Evolutionary conservation across 2,888 invertebrate species (phyloP), one percentile per base, ranked within the genome.

Genomic region (Conistra vaccinii): DNA sequence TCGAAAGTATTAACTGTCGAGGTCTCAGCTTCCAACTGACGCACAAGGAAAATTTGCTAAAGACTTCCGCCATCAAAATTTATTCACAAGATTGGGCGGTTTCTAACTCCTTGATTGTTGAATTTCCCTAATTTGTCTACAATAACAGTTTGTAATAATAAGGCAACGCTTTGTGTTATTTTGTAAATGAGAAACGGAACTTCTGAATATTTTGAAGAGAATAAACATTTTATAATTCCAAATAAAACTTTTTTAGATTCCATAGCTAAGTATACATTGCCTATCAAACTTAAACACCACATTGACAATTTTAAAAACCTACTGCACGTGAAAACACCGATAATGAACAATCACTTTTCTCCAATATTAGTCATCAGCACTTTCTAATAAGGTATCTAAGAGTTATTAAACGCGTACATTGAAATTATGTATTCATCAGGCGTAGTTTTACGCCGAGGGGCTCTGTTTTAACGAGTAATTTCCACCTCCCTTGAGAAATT

Each of bases 381-480:
- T 68, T 74, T 76, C 39, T 81, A 77, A 83, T 81, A 35, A 76
- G 72, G 69, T 73, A 74, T 85, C 66, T 78, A 77, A 80, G 67
- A 71, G 80, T 71, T 85, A 88, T 87, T 84, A 87, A 85, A 75
- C 60, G 86, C 57, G 69, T 60, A 81, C 69, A 89, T 90, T 90
- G 81, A 90, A 90, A 93, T 94, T 92, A 91, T 85, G 86, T 90
- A 94, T 94, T 94, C 94, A 86, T 68, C 78, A 76, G 86, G 86
- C 88, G 91, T 90, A 89, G 87, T 87, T 86, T 82, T 83, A 82
- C 80, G 89, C 78, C 66, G 78, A 76, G 80, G 85, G 84, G 85
- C 85, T 87, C 81, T 87, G 84, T 87, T 90, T 89, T 88, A 91
- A 88, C 87, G 89, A 87, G 81, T 90, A 90, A 91, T 92, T 92